Conservation (phyloP, 2,888 invertebrate species). For the Bimastos eiseni region DNA sequence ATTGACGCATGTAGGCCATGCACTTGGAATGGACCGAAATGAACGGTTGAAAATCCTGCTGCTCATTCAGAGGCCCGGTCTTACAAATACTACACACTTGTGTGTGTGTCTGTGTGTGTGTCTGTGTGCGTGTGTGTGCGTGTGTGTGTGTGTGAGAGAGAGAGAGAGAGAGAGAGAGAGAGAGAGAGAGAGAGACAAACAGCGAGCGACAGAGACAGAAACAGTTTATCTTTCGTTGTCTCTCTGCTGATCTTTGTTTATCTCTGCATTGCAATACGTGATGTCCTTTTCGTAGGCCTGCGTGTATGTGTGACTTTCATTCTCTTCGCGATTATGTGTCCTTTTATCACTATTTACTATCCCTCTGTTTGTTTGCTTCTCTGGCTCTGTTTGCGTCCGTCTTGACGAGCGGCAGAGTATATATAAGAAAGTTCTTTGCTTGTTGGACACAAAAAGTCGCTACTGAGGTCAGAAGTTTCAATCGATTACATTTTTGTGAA, state of each 20-base stretch:
- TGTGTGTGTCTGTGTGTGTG: background rate
- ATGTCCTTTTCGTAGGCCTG: background rate
- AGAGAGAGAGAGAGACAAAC: background rate
- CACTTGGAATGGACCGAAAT: background rate
- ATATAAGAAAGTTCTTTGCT: background rate
- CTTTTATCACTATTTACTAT: background rate
- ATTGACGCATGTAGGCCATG: background rate
- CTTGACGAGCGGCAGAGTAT: background rate
- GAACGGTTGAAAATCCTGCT: background rate
- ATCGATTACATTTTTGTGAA: background rate
- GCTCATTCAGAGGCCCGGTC: background rate
- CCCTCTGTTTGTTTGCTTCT: background rate
- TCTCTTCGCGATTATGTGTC: background rate
- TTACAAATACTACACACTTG: background rate
- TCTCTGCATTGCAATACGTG: background rate
- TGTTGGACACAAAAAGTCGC: background rate
- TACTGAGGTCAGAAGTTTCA: background rate
- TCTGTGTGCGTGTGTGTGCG: background rate
- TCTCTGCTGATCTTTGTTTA: background rate
- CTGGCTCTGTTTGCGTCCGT: background rate
- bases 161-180: background rate
- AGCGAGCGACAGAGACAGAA: too few species aligned
- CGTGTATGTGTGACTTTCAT: background rate
- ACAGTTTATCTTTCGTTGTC: background rate
- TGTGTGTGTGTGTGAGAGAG: background rate